A percentile compares a stretch with the other conserved stretches of the same genome.
These are phyloP conservation scores for Andrena chrysosceles DNA, from an alignment of 2,888 invertebrate genomes.

Conservation along the genomic window DNA sequence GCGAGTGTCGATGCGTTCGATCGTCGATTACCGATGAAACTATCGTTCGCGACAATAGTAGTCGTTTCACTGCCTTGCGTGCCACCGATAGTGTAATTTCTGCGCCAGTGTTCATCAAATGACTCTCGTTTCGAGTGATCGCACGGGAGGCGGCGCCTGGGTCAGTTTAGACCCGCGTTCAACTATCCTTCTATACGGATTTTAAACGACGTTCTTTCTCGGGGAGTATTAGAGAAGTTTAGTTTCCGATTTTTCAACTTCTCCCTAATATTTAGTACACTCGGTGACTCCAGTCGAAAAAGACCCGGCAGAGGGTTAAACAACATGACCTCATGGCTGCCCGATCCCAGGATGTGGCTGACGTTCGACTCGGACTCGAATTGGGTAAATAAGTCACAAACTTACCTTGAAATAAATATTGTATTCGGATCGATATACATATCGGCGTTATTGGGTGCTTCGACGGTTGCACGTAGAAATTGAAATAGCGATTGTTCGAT, in stretches of 20 bases:
- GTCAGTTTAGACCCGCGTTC: no score
- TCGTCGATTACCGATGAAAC: slow-evolving; percentile 5
- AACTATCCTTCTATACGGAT: no score
- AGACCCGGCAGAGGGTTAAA: slow-evolving; percentile 1
- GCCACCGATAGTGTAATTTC: background rate
- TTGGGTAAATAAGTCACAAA: slow-evolving; percentile 68
- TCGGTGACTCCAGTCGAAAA: no score
- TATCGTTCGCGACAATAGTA: slow-evolving; percentile 23
- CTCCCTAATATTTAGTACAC: no score
- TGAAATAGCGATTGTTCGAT: no score
- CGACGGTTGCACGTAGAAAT: background rate
- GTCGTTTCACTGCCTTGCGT: background rate
- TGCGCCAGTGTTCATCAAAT: background rate
- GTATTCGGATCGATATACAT: no score
- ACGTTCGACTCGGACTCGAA: slow-evolving; percentile 72
- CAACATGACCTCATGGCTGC: slow-evolving; percentile 77
- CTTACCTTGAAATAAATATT: background rate
- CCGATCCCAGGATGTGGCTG: slow-evolving; percentile 77
- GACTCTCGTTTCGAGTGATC: background rate
- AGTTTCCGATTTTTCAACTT: no score
- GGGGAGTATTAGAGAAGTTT: no score
- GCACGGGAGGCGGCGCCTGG: no score
- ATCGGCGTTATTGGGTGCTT: background rate
- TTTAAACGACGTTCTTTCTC: no score
- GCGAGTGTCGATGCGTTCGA: slow-evolving; percentile 1